phyloP scores from a whole-genome alignment of 2,113 vertebrate species.

The Fregetta grallaria region DNA sequence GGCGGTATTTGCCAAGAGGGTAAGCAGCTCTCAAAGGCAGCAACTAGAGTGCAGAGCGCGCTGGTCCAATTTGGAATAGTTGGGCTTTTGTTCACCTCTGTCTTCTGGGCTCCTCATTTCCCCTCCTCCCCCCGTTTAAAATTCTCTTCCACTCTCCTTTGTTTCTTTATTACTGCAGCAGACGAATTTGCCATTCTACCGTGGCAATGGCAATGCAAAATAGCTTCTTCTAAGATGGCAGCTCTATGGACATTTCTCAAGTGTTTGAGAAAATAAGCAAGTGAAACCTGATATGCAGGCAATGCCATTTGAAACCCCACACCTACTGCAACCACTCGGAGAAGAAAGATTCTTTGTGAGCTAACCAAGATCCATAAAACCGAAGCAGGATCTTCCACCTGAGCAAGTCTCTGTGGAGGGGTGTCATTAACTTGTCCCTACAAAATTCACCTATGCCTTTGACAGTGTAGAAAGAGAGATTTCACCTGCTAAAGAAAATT shows the following conservation, averaged over 20 bases:
- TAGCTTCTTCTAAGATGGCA: neutral
- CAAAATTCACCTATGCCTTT: neutral
- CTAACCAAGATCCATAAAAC: neutral
- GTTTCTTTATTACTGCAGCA: neutral
- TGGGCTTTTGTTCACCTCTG: neutral
- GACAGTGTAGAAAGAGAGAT: neutral
- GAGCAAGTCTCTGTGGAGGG: neutral
- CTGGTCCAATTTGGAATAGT: neutral
- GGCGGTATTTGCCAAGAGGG: constrained; percentile 12
- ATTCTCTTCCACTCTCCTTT: neutral
- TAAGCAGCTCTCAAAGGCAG: neutral
- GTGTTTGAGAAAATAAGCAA: neutral
- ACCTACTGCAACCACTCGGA: neutral
- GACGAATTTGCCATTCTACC: neutral
- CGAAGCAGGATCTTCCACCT: neutral
- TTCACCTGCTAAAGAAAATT: constrained; percentile 9
- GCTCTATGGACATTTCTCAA: neutral
- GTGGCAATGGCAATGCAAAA: neutral
- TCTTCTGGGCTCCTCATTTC: neutral
- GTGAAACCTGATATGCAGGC: neutral
- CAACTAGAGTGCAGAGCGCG: neutral
- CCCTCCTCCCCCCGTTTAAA: neutral
- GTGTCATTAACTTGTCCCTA: neutral
- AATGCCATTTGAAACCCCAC: neutral
- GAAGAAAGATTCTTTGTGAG: neutral